Evolutionary conservation across 2,113 vertebrate species (phyloP).

Genomic region (Marmota monax): DNA sequence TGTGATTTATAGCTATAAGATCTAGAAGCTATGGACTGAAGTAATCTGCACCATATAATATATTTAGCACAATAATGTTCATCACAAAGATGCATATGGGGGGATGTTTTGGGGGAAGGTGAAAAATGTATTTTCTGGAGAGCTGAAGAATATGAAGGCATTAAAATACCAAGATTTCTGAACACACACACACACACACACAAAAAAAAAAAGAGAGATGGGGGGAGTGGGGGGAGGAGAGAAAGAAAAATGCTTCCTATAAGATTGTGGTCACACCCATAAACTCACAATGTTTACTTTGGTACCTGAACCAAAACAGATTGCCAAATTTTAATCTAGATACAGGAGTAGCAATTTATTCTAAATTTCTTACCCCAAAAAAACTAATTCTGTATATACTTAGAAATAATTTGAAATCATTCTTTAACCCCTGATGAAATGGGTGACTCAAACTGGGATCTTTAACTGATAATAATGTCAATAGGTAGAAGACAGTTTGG

Average conservation of each 20-base stretch:
- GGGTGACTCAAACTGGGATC: neutral
- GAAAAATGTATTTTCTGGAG: slow-evolving; percentile 47
- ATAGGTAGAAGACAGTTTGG: neutral
- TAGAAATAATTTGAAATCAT: slow-evolving; percentile 35
- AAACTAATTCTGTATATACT: neutral
- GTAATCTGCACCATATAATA: slow-evolving; percentile 70
- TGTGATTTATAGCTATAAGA: slow-evolving; percentile 68
- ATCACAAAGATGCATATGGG: slow-evolving; percentile 64
- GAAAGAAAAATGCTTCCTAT: neutral
- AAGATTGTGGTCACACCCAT: neutral
- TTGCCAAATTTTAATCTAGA: neutral
- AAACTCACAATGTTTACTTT: neutral
- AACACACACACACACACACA: no score
- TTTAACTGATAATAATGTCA: neutral
- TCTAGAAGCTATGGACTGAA: slow-evolving; percentile 67
- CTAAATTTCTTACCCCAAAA: neutral
- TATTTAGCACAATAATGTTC: slow-evolving; percentile 74
- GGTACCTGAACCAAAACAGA: neutral
- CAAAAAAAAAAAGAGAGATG: neutral
- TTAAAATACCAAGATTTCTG: slow-evolving; percentile 41
- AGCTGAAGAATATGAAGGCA: slow-evolving; percentile 25
- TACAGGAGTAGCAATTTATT: slow-evolving; percentile 36
- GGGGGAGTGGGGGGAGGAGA: no score
- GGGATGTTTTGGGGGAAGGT: neutral
- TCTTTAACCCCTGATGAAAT: slow-evolving; percentile 6